Percentiles rank a stretch among this genome's conserved stretches.
Conservation (phyloP, 2,113 vertebrate species). For the Mobula birostris region DNA sequence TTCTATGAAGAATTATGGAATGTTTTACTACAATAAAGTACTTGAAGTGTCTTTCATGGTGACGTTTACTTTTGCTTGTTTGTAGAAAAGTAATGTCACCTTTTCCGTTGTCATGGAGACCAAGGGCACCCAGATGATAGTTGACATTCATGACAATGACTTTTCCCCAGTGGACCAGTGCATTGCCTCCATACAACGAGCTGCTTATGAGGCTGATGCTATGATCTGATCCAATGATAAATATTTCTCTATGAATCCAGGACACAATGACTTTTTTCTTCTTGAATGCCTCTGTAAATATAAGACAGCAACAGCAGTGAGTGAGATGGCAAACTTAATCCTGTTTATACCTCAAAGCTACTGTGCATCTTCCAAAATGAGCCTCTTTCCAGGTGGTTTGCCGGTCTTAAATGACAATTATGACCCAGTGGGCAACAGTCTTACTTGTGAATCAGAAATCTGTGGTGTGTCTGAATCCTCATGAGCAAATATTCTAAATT, state of each 20-base stretch:
- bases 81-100: not conserved
- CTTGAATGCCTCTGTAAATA: not conserved
- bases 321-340: not conserved
- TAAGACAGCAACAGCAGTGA: not conserved
- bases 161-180: not conserved
- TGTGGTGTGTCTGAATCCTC: no score
- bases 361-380: not conserved
- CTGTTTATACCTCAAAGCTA: not conserved
- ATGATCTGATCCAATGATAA: not conserved
- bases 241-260: constrained; percentile 16
- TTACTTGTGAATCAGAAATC: not conserved
- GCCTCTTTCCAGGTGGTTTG: not conserved
- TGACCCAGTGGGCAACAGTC: not conserved
- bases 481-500: not conserved
- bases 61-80: not conserved
- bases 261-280: not conserved
- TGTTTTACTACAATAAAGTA: not conserved
- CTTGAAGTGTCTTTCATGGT: not conserved
- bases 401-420: not conserved
- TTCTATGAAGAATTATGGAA: not conserved
- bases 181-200: not conserved
- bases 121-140: constrained; percentile 10
- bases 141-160: constrained; percentile 22
- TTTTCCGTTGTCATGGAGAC: constrained; percentile 1
- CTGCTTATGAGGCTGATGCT: not conserved